phyloP scores from a whole-genome alignment of 2,797 vertebrate species.

The Sebastes hubbsi region DNA sequence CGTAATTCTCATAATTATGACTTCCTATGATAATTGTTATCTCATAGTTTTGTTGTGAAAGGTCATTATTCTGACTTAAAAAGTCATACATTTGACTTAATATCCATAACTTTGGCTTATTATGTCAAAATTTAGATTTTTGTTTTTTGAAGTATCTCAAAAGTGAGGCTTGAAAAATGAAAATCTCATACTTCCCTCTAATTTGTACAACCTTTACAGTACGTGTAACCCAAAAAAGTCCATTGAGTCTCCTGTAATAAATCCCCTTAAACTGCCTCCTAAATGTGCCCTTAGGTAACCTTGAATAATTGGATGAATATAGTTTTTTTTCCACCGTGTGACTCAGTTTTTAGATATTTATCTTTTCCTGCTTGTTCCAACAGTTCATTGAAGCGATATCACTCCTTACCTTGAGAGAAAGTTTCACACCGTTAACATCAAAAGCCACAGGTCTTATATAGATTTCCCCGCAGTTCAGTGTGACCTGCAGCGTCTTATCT shows the following conservation, averaged over 20 bases:
- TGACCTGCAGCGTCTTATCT: conserved; percentile 13
- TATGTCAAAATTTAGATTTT: accelerated
- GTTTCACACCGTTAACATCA: neutral
- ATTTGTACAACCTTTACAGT: too few species aligned
- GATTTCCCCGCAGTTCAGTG: conserved; percentile 11
- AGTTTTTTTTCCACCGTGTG: neutral
- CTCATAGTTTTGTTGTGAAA: too few species aligned
- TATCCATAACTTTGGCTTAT: too few species aligned
- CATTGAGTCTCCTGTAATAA: too few species aligned
- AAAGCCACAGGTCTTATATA: neutral
- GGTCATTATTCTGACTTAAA: too few species aligned
- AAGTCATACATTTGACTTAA: too few species aligned
- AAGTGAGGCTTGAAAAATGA: accelerated
- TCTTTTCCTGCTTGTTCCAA: neutral
- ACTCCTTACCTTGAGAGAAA: neutral
- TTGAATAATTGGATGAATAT: neutral
- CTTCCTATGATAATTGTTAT: too few species aligned
- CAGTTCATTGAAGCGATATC: neutral
- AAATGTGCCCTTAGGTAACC: neutral
- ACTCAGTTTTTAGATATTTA: neutral
- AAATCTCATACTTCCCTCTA: accelerated
- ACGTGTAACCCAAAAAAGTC: too few species aligned
- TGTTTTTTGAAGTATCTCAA: too few species aligned
- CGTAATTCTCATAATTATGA: too few species aligned
- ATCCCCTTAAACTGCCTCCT: neutral